Conservation (phyloP, 2,113 vertebrate genomes). For the Phaethon lepturus region DNA sequence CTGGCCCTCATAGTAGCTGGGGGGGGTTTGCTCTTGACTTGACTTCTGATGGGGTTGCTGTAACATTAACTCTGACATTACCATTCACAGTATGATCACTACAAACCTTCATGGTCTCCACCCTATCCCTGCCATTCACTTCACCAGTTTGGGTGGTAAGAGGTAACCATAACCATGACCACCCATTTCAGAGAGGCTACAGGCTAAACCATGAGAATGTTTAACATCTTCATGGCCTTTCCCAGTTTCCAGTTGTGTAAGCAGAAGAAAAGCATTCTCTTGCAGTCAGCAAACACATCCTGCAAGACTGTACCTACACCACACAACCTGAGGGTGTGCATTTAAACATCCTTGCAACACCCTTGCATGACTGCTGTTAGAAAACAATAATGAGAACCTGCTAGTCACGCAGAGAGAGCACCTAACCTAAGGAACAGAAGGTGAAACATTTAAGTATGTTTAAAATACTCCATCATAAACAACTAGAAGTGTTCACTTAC, state of each 20-base stretch:
- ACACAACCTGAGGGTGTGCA: fast-evolving
- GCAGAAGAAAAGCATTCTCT: background rate
- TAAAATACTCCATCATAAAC: background rate
- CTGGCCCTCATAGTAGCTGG: background rate
- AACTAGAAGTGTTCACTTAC: background rate
- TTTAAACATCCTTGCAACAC: background rate
- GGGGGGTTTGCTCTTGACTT: background rate
- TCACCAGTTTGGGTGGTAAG: background rate
- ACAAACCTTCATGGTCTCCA: background rate
- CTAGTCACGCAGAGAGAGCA: background rate
- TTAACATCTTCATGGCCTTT: background rate
- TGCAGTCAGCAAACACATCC: background rate
- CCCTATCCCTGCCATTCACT: background rate
- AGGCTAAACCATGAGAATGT: background rate
- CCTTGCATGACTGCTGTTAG: background rate
- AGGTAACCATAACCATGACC: fast-evolving
- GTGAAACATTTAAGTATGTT: background rate
- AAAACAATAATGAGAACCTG: background rate
- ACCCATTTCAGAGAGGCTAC: background rate
- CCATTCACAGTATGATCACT: background rate
- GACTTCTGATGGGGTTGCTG: background rate
- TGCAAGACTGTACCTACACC: background rate
- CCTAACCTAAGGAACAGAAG: background rate
- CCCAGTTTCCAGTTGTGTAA: background rate
- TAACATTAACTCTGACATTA: background rate